A percentile compares a stretch with the other conserved stretches of the same genome.
Conservation (phyloP, 2,797 vertebrate genomes). For the Siniperca obscura region DNA sequence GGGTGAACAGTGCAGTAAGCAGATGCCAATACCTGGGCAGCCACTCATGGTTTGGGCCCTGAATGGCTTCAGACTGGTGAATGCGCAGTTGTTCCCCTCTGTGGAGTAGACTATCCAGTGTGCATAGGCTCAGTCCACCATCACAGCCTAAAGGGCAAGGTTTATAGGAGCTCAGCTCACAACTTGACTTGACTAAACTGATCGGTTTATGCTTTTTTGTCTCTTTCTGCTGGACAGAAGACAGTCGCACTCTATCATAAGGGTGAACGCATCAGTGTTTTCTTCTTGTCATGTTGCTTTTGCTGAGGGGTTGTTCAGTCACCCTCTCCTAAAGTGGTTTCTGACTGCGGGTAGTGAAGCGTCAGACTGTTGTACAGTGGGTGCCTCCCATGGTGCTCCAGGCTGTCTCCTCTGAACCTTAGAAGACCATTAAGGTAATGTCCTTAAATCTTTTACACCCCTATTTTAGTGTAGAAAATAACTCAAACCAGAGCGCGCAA, state of each 20-base stretch:
- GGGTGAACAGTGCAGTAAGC: background rate
- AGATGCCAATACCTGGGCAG: background rate
- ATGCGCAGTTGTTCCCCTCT: background rate
- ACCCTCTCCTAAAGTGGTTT: slow-evolving; percentile 18
- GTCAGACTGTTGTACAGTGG: slow-evolving; percentile 5
- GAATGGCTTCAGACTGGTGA: slow-evolving; percentile 20
- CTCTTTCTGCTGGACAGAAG: background rate
- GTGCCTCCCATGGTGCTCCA: background rate
- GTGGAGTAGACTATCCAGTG: background rate
- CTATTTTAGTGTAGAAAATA: background rate
- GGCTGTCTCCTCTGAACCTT: slow-evolving; percentile 14
- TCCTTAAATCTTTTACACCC: slow-evolving; percentile 1
- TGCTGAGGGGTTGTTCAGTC: slow-evolving; percentile 12
- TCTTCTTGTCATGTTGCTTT: slow-evolving; percentile 38
- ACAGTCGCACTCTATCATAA: slow-evolving; percentile 11
- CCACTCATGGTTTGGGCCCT: slow-evolving; percentile 2
- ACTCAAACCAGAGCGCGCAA: background rate
- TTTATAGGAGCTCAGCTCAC: background rate
- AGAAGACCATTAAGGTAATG: background rate
- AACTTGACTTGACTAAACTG: slow-evolving; percentile 2
- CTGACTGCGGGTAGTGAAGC: slow-evolving; percentile 17
- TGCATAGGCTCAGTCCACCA: slow-evolving; percentile 9
- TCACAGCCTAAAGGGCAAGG: slow-evolving; percentile 1
- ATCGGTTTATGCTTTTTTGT: slow-evolving; percentile 15
- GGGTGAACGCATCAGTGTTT: slow-evolving; percentile 45